phyloP scores from a whole-genome alignment of 2,797 vertebrate genomes.

The Acanthurus tractus region DNA sequence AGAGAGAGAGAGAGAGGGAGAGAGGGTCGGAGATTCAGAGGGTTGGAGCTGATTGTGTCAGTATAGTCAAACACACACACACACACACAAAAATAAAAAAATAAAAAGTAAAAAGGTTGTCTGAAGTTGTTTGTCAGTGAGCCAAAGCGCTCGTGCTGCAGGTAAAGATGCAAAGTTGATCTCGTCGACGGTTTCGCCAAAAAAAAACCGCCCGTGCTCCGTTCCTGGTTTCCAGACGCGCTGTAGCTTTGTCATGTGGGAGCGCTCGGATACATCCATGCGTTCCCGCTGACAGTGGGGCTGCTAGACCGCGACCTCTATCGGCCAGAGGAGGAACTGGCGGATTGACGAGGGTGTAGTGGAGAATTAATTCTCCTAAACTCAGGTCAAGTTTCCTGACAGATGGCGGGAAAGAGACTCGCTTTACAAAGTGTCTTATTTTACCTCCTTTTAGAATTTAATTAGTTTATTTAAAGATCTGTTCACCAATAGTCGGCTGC shows the following conservation, averaged over 20 bases:
- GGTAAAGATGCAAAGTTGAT: slow-evolving; percentile 33
- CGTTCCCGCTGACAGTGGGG: slow-evolving; percentile 46
- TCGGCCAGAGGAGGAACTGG: slow-evolving; percentile 67
- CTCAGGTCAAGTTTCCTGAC: slow-evolving; percentile 16
- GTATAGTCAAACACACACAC: background rate
- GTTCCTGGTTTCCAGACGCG: slow-evolving; percentile 76
- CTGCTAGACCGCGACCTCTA: slow-evolving; percentile 86
- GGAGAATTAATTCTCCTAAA: slow-evolving; percentile 8
- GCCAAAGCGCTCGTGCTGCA: too few species aligned
- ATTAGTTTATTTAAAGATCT: background rate
- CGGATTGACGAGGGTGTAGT: background rate
- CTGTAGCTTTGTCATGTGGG: slow-evolving; percentile 80
- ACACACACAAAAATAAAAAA: too few species aligned
- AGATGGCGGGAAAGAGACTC: background rate
- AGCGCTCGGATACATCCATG: slow-evolving; percentile 77
- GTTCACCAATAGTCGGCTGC: background rate
- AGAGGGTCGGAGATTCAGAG: too few species aligned
- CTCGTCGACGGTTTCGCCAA: slow-evolving; percentile 22
- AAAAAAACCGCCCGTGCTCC: slow-evolving; percentile 45
- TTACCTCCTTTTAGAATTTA: background rate
- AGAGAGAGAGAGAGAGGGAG: background rate
- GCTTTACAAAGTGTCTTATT: too few species aligned
- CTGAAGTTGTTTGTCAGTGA: slow-evolving; percentile 46
- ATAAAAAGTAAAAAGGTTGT: slow-evolving; percentile 9
- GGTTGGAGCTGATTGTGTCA: slow-evolving; percentile 9